Evolutionary conservation across 2,113 vertebrate species (phyloP), one percentile per base, ranked within the genome.

Genomic region (Agelaius tricolor): DNA sequence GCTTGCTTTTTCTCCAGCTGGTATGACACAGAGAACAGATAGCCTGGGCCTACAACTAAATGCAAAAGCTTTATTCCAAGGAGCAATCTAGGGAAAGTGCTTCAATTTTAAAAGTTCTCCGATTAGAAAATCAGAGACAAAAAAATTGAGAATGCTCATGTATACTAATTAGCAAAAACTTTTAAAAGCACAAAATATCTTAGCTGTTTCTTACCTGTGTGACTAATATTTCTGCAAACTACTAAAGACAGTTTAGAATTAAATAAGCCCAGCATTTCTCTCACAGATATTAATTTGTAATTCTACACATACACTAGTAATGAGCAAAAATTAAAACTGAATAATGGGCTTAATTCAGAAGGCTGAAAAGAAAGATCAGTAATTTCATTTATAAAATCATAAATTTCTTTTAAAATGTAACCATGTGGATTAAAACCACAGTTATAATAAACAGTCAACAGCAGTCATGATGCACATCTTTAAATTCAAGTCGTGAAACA

Each of bases 1-100:
- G 33, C 30, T 97, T 88, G 51, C 78, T 94, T 81, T 94, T 92
- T 83, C 46, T 80, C 49, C 78, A 87, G 81, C 78, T 80, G 82
- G 77, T 93, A 74, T 2, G 58, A 84, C 51, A 69, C 26, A 73
- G n/a, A 79, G 41, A 89, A 84, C 35, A 72, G 54, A 89, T 51
- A 87, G 55, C 24, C 35, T 69, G 47, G 82, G 55, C 58, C 89
- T 88, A 79, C 55, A 74, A 84, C 26, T 73, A 79, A 68, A 73
- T 22, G 52, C 27, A 69, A 74, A 89, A 83, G 62, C 27, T 84
- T 89, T 87, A 76, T 51, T 75, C 26, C 71, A 66, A 81, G 57
- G 44, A 80, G 28, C 35, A 79, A 65, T 37, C 37, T 47, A 78
- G 43, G 19, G 16, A 84, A 82, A 0, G 4, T 0, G 0, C 20